A percentile compares a stretch with the other conserved stretches of the same genome.
These are phyloP conservation scores for Cenopis cana DNA, from an alignment of 2,888 invertebrate genomes.

Conservation along the genomic window DNA sequence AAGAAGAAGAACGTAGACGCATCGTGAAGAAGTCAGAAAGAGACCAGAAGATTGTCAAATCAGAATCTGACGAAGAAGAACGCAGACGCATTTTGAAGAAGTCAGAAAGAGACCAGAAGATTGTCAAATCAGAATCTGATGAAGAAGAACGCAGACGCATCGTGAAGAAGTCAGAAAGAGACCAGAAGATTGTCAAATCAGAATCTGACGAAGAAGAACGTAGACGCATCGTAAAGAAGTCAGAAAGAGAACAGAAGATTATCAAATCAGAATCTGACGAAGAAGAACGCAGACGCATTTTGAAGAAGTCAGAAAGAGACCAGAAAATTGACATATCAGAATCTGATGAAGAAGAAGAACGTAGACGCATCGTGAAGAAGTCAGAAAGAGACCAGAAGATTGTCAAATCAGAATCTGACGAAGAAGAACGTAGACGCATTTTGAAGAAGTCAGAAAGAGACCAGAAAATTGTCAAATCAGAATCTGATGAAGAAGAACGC, in stretches of 20 bases:
- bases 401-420: not conserved
- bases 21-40: slow-evolving; percentile 6
- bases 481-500: too few relatives aligned
- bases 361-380: slow-evolving; percentile 9
- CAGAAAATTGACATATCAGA: too few relatives aligned
- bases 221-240: slow-evolving; percentile 10
- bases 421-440: not conserved
- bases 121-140: too few relatives aligned
- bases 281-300: not conserved
- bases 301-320: slow-evolving; percentile 1
- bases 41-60: too few relatives aligned
- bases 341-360: too few relatives aligned
- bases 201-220: not conserved
- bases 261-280: not conserved
- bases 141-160: too few relatives aligned
- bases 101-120: not conserved
- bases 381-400: not conserved
- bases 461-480: too few relatives aligned
- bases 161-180: not conserved
- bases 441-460: too few relatives aligned
- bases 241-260: not conserved
- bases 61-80: not conserved
- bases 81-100: not conserved
- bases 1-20: not conserved
- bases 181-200: not conserved